Conservation (phyloP, 2,888 invertebrate genomes). For the Agrochola macilenta region DNA sequence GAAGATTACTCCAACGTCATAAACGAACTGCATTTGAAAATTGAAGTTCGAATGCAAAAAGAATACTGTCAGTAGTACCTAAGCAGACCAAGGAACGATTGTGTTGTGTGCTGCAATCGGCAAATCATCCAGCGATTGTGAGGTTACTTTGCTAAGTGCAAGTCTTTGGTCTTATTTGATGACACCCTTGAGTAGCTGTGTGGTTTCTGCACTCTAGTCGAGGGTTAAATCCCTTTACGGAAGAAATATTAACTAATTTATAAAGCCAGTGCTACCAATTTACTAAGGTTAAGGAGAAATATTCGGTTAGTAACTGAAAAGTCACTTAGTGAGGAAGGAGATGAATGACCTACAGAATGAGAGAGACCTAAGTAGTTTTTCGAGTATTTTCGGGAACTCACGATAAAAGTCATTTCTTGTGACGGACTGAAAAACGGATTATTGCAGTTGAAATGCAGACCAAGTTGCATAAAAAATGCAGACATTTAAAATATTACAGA, state of each 20-base stretch:
- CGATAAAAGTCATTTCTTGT: neutral
- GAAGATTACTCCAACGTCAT: neutral
- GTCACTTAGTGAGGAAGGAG: no score
- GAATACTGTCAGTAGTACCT: neutral
- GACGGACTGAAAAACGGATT: neutral
- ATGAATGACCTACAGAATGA: no score
- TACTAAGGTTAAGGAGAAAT: no score
- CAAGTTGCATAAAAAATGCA: neutral
- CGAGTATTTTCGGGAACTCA: neutral
- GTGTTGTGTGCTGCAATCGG: neutral
- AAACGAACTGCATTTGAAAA: slow-evolving; percentile 5
- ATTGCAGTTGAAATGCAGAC: neutral
- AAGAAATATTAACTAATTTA: no score
- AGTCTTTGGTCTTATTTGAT: neutral
- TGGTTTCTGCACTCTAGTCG: no score
- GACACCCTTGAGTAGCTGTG: neutral
- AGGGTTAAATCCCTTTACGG: no score
- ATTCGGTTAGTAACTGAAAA: no score
- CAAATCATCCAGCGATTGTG: neutral
- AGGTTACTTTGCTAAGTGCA: neutral
- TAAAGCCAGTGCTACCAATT: no score
- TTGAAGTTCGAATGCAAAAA: neutral
- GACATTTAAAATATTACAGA: neutral
- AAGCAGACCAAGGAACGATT: no score
- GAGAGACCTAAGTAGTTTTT: no score